Base-by-base conservation (phyloP, 2,797 vertebrate species). In the Vultur gryphus region DNA sequence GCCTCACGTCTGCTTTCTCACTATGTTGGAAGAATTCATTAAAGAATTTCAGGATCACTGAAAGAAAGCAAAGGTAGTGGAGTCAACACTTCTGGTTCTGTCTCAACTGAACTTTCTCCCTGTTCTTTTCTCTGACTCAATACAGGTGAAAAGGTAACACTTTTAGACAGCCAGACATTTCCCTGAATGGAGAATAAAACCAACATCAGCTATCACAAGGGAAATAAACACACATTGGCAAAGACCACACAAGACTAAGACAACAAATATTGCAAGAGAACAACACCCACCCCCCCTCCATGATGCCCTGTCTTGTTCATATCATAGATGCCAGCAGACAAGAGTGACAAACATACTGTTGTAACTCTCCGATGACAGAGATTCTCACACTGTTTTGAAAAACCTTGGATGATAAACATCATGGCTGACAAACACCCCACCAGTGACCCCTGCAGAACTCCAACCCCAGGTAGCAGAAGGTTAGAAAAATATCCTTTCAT, bases 201-300 rank as follows among this genome's bases (percentile, higher is more conserved):
- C 66, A 65, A 65, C 48, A 69, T 46, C 31, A 49, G 37, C 51
- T 69, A n/a, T 48, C 31, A 65, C 54, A 73, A 73, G 33, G 49
- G 57, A 71, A 55, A 66, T 35, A 72, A 87, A 84, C 31, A 58
- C 31, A 48, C 12, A 67, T 4, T 84, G 78, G 55, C 39, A 75
- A 77, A 91, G 84, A 95, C 93, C 89, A 96, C 90, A 95, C 90
- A 93, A 78, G 92, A 64, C 35, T 73, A 78, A 65, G 41, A 67
- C 29, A 84, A 73, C 48, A 93, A 93, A 93, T 62, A 87, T 2
- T 35, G 44, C 54, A 65, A 51, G 57, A 72, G 65, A 79, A 84
- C 54, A 59, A 44, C 44, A 16, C n/a, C 7, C 11, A 6, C 7
- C 16, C 7, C 7, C 6, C 21, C 19, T 16, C 39, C 58, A 35